A percentile compares a stretch with the other conserved stretches of the same genome.
Conservation (phyloP, 2,888 invertebrate species). For the Drosophila pegasa region DNA sequence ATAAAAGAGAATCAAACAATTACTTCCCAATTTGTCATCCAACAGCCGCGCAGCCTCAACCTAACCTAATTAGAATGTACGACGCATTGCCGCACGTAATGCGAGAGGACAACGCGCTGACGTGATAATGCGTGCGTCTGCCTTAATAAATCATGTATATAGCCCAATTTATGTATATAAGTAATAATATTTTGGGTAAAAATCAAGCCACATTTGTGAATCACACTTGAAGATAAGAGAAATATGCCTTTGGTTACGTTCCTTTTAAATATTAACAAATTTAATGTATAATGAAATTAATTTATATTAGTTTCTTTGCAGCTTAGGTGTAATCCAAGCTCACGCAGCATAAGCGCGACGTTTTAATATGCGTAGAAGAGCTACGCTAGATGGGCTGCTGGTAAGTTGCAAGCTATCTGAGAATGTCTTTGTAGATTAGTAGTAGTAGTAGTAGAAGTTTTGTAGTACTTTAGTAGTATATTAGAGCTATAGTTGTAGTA, state of each 20-base stretch:
- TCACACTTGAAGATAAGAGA: not conserved
- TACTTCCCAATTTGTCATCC: slow-evolving; percentile 74
- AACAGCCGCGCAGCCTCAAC: slow-evolving; percentile 18
- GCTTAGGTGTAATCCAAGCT: not conserved
- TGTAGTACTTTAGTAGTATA: too few species aligned
- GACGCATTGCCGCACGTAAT: slow-evolving; percentile 39
- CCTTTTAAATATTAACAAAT: not conserved
- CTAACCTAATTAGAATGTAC: slow-evolving; percentile 51
- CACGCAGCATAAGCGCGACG: not conserved
- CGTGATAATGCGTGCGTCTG: slow-evolving; percentile 42
- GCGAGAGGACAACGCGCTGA: slow-evolving; percentile 51
- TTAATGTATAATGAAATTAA: not conserved
- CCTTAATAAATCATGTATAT: slow-evolving; percentile 49
- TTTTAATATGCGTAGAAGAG: slow-evolving; percentile 54
- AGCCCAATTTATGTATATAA: slow-evolving; percentile 1
- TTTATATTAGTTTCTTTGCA: slow-evolving; percentile 5
- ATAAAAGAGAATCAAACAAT: slow-evolving; percentile 31
- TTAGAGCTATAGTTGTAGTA: not conserved
- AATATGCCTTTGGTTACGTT: not conserved
- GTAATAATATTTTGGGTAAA: not conserved
- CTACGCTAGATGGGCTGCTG: slow-evolving; percentile 54
- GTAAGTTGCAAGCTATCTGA: slow-evolving; percentile 30
- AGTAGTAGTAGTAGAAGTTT: not conserved
- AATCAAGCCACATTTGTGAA: not conserved
- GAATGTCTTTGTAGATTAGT: slow-evolving; percentile 11